These are phyloP conservation scores for Xerus inauris DNA, from an alignment of 2,113 vertebrate species.

Conservation along the genomic window DNA sequence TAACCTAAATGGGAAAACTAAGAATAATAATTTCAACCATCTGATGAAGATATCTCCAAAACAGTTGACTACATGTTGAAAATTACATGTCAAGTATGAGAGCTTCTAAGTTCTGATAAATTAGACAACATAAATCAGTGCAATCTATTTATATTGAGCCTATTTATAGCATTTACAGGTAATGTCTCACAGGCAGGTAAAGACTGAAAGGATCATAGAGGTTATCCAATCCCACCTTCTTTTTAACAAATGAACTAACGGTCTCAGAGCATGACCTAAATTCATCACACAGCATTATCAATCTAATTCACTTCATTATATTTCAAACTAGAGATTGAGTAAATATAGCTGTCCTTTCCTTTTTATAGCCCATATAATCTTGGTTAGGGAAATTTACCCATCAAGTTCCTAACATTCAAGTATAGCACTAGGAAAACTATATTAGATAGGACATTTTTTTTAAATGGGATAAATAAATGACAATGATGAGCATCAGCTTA, in stretches of 20 bases:
- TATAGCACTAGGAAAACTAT: background rate
- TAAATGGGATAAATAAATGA: background rate
- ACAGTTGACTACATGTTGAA: background rate
- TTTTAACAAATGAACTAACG: background rate
- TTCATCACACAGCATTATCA: background rate
- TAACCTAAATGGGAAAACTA: background rate
- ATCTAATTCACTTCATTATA: background rate
- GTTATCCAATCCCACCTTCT: background rate
- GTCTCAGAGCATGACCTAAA: background rate
- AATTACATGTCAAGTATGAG: background rate
- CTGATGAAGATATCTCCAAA: background rate
- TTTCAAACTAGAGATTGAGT: background rate
- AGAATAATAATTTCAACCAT: background rate
- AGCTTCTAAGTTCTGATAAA: conserved; percentile 12
- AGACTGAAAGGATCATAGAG: background rate
- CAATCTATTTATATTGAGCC: background rate
- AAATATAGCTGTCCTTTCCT: background rate
- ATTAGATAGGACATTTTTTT: background rate
- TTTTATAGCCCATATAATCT: background rate
- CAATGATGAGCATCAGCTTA: background rate
- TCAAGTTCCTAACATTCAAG: background rate
- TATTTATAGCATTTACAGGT: background rate
- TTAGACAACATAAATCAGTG: background rate
- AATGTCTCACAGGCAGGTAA: background rate
- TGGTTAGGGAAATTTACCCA: background rate